A percentile compares a stretch with the other conserved stretches of the same genome.
phyloP scores from a whole-genome alignment of 2,797 vertebrate species.

The Sternotherus odoratus region DNA sequence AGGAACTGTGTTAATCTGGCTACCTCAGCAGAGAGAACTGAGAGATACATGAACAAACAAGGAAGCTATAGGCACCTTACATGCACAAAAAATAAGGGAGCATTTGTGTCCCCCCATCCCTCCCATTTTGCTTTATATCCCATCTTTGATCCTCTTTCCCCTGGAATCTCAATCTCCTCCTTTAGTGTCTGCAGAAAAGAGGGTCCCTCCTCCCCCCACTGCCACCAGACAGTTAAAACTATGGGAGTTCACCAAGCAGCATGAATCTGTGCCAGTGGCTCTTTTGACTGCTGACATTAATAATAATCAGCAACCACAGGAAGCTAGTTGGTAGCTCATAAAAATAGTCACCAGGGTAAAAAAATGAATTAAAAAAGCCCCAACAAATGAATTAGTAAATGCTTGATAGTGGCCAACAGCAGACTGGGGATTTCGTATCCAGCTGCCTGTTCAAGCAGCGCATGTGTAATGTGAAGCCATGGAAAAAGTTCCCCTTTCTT shows the following conservation, averaged over 20 bases:
- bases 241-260: neutral
- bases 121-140: neutral
- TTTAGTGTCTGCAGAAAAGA: neutral
- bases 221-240: no score
- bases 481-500: neutral
- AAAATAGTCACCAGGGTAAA: neutral
- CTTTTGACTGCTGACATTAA: neutral
- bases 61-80: fast-evolving
- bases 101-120: no score
- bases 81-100: neutral
- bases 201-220: fast-evolving
- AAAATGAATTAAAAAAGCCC: fast-evolving
- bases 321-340: neutral
- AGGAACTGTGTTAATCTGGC: neutral
- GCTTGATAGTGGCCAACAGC: fast-evolving
- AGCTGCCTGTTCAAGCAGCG: neutral
- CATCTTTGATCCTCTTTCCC: neutral
- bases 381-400: fast-evolving
- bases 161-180: neutral
- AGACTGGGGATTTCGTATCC: neutral
- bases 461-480: neutral
- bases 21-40: neutral
- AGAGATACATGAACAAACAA: neutral
- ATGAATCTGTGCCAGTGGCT: fast-evolving
- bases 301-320: neutral